These are phyloP conservation scores for Coregonus suidteri DNA, from an alignment of 2,797 vertebrate genomes.

Conservation along the genomic window DNA sequence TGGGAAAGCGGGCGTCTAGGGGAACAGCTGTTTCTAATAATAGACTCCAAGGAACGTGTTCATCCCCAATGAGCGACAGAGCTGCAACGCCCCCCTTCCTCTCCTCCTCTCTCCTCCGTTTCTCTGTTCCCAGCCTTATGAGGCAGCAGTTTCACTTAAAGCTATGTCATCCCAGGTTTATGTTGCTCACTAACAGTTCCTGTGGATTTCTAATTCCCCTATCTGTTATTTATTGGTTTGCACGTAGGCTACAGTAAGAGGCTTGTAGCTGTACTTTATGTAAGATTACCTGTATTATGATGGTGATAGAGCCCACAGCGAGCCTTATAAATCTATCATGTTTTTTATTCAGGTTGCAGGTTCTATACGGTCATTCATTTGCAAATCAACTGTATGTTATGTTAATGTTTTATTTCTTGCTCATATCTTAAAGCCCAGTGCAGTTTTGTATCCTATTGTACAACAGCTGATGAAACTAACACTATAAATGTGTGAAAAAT, in stretches of 20 bases:
- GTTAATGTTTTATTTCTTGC: too few species aligned
- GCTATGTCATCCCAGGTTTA: constrained; percentile 42
- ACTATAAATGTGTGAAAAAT: too few species aligned
- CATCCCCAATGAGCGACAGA: constrained; percentile 45
- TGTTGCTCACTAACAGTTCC: constrained; percentile 25
- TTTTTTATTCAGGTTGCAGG: background rate
- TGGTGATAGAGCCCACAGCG: background rate
- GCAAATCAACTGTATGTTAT: too few species aligned
- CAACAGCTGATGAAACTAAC: too few species aligned
- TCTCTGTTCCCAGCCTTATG: constrained; percentile 31
- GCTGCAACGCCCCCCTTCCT: constrained; percentile 23
- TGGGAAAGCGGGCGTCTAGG: constrained; percentile 54
- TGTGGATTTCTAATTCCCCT: constrained; percentile 21
- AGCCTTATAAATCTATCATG: background rate
- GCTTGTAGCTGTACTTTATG: too few species aligned
- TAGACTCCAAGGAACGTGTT: constrained; percentile 60
- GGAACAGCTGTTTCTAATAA: constrained; percentile 72
- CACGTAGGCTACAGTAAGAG: too few species aligned
- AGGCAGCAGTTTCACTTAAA: constrained; percentile 6
- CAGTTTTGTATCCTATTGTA: too few species aligned
- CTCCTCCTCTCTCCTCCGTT: background rate
- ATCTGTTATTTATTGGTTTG: background rate
- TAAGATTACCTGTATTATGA: too few species aligned
- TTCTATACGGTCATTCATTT: background rate
- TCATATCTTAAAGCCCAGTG: background rate